Percentiles rank a stretch among this genome's conserved stretches.
Conservation (phyloP, 2,113 vertebrate genomes). For the Pleuronectes platessa region DNA sequence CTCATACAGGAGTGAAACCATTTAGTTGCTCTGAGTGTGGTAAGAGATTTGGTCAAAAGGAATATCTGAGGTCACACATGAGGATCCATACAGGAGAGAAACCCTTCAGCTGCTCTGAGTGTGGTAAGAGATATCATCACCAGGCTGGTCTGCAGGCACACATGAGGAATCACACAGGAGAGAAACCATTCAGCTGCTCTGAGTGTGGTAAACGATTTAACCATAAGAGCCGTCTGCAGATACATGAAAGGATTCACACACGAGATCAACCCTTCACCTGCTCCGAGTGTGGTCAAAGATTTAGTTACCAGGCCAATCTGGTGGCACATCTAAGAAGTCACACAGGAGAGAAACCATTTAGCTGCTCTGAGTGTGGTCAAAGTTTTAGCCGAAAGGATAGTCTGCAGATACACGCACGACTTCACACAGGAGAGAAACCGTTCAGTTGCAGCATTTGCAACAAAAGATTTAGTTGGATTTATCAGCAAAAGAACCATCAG, state of each 20-base stretch:
- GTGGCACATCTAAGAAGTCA: background rate
- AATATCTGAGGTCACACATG: background rate
- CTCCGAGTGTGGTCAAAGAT: background rate
- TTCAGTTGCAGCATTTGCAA: no score
- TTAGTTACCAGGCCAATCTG: background rate
- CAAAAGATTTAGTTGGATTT: no score
- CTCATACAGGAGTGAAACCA: background rate
- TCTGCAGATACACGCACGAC: background rate
- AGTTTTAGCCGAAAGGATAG: background rate
- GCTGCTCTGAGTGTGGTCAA: background rate
- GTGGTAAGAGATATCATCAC: background rate
- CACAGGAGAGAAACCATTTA: background rate
- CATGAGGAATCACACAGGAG: constrained; percentile 48
- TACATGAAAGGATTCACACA: background rate
- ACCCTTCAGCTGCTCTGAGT: background rate
- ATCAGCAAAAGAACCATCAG: no score
- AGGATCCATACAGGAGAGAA: background rate
- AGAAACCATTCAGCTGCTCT: constrained; percentile 37
- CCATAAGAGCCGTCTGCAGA: background rate
- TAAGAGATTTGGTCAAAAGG: constrained; percentile 14
- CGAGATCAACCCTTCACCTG: background rate
- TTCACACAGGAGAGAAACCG: no score
- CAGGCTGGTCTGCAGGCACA: constrained; percentile 38
- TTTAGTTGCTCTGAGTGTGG: constrained; percentile 36
- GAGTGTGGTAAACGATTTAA: constrained; percentile 14